phyloP scores from a whole-genome alignment of 2,888 invertebrate species.

The Agonopterix arenella region DNA sequence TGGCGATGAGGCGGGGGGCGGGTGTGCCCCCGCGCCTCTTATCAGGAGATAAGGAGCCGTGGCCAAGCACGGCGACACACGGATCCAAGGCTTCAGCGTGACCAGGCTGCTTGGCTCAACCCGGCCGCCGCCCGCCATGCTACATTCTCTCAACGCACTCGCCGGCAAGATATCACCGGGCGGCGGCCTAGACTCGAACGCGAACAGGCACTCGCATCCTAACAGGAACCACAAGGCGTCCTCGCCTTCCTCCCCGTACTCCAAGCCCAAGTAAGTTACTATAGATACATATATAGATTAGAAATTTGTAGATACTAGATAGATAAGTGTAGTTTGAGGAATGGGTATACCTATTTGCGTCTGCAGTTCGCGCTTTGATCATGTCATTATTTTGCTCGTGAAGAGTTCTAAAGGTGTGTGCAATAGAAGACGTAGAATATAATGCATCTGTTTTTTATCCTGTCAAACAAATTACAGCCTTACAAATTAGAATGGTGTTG shows the following conservation, averaged over 20 bases:
- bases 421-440: too few relatives aligned
- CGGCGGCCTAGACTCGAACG: slow-evolving; percentile 82
- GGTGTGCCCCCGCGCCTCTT: slow-evolving; percentile 71
- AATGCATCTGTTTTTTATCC: too few relatives aligned
- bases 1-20: slow-evolving; percentile 73
- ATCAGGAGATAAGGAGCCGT: slow-evolving; percentile 52
- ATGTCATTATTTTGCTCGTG: too few relatives aligned
- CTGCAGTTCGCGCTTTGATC: too few relatives aligned
- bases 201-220: slow-evolving; percentile 78
- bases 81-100: slow-evolving; percentile 62
- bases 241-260: slow-evolving; percentile 66
- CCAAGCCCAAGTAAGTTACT: slow-evolving; percentile 69
- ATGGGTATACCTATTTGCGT: too few relatives aligned
- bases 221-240: slow-evolving; percentile 68
- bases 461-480: too few relatives aligned
- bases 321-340: too few relatives aligned
- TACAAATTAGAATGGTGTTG: too few relatives aligned
- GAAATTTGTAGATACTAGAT: too few relatives aligned
- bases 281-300: neutral
- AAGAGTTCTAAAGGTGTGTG: too few relatives aligned
- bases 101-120: slow-evolving; percentile 55
- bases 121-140: slow-evolving; percentile 86
- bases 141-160: slow-evolving; percentile 91
- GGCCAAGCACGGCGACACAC: slow-evolving; percentile 48
- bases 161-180: slow-evolving; percentile 94